Evolutionary conservation across 2,888 invertebrate genomes (phyloP), one percentile per base, ranked within the genome.

Genomic region (Aporophyla lueneburgensis): DNA sequence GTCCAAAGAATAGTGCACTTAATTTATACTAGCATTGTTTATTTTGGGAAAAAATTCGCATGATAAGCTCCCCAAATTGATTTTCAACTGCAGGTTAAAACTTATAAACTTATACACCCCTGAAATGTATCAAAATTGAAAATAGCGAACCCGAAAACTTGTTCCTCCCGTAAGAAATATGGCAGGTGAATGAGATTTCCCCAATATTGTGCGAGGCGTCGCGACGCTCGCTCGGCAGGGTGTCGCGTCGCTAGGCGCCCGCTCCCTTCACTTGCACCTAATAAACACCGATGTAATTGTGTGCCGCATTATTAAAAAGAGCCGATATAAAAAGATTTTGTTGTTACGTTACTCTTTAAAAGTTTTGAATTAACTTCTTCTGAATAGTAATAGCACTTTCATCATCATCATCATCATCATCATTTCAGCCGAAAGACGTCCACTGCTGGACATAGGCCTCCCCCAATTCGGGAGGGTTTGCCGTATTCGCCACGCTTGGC

Each of bases 181-280:
- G 80, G 77, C 85, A 86, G 86, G 85, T 86, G 88, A 83, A 86
- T 85, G 71, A 85, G 81, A 86, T 87, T 86, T 84, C 69, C 81
- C 71, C 85, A 81, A 89, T 88, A 87, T 87, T 61, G 78, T 69
- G 81, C 65, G 78, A 76, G 71, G 68, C 74, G 56, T 24, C 76
- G 53, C 80, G 77, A 74, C 84, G 68, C 76, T 80, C 81, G 76
- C 82, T 83, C 75, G 74, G 84, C 86, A 78, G 88, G 86, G 85
- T 83, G 56, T 40, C 84, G 83, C 78, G 95, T 94, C 91, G 94
- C 94, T 92, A 93, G 90, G 94, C 92, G 85, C 83, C 87, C 80
- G 83, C 81, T 77, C 80, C 86, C 87, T 88, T 78, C 77, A 81
- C 86, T 88, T 85, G 85, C 87, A 87, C 87, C 86, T 91, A 90